Conservation (phyloP, 2,888 invertebrate genomes). For the Rutpela maculata region DNA sequence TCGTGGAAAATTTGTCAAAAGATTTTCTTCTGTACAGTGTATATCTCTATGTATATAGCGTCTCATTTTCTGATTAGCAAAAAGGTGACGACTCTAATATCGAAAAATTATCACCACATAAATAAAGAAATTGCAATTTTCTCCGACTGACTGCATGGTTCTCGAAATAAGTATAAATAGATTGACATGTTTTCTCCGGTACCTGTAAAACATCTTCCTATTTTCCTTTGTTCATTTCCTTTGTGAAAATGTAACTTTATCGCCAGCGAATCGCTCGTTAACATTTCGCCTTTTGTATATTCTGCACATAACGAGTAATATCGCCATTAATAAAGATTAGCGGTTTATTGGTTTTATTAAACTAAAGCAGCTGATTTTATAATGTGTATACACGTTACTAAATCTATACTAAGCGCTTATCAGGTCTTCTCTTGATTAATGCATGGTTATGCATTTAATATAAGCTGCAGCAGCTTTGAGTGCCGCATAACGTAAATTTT, state of each 20-base stretch:
- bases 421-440: background rate
- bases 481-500: constrained; percentile 2
- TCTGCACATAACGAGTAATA: background rate
- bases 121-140: too few relatives aligned
- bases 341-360: constrained; percentile 1
- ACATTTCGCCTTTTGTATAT: background rate
- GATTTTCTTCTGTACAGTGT: too few relatives aligned
- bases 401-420: background rate
- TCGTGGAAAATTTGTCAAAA: too few relatives aligned
- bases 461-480: background rate
- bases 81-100: too few relatives aligned
- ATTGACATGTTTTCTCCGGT: too few relatives aligned
- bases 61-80: too few relatives aligned
- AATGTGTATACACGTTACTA: background rate
- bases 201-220: too few relatives aligned
- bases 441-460: background rate
- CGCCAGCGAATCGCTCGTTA: background rate
- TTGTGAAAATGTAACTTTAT: background rate
- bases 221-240: background rate
- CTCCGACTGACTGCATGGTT: too few relatives aligned
- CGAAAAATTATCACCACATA: too few relatives aligned
- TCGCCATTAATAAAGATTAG: constrained; percentile 4
- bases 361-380: background rate
- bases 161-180: too few relatives aligned
- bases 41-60: too few relatives aligned